A percentile compares a stretch with the other conserved stretches of the same genome.
Conservation (phyloP, 2,797 vertebrate species). For the Nannoperca australis region DNA sequence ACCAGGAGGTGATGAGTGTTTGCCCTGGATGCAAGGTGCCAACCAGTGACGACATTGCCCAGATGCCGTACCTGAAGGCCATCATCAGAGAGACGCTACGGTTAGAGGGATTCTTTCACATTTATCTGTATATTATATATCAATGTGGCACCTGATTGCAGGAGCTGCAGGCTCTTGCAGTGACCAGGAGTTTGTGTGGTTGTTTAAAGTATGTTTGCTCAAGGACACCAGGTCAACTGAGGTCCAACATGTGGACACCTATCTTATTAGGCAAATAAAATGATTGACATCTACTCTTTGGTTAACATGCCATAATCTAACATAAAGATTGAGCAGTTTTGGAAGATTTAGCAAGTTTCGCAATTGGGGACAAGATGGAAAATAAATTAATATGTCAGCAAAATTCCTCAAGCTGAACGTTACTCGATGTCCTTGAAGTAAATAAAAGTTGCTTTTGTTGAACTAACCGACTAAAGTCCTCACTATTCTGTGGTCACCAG, state of each 20-base stretch:
- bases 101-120: conserved; percentile 56
- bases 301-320: not conserved
- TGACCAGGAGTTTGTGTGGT: not conserved
- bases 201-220: not conserved
- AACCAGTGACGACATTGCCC: conserved; percentile 73
- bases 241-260: not conserved
- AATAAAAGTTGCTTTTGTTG: not conserved
- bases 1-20: conserved; percentile 79
- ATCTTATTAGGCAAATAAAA: not conserved
- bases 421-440: not conserved
- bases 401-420: too few species aligned
- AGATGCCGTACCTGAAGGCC: conserved; percentile 86
- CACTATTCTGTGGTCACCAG: conserved; percentile 56
- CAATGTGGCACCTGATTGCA: not conserved
- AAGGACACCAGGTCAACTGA: too few species aligned
- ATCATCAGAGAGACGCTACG: conserved; percentile 85
- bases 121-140: not conserved
- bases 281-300: not conserved
- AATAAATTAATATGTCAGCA: not conserved
- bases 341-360: too few species aligned
- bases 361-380: too few species aligned
- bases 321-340: too few species aligned
- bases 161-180: not conserved
- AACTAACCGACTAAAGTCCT: not conserved
- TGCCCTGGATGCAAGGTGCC: conserved; percentile 81